A percentile compares a stretch with the other conserved stretches of the same genome.
phyloP scores from a whole-genome alignment of 2,797 vertebrate species.

The Coreius guichenoti region DNA sequence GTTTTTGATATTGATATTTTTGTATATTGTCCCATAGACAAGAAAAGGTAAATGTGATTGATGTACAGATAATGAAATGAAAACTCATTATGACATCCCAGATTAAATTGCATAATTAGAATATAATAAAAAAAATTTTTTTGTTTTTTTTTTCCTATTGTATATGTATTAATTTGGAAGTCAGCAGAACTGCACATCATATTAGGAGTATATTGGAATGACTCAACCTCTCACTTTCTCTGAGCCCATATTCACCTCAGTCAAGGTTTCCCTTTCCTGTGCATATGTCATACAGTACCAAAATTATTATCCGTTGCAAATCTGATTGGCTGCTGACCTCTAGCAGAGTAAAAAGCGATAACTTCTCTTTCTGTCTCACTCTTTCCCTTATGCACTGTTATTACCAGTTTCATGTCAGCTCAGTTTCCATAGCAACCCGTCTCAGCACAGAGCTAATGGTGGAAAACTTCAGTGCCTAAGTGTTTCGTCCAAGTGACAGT shows the following conservation, averaged over 20 bases:
- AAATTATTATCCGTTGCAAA: conserved; percentile 19
- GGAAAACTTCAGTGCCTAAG: conserved; percentile 58
- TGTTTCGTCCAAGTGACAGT: conserved; percentile 60
- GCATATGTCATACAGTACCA: not conserved
- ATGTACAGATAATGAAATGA: no score
- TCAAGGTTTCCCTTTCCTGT: not conserved
- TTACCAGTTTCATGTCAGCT: conserved; percentile 76
- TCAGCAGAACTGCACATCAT: not conserved
- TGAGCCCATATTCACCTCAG: not conserved
- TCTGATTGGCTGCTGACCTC: conserved; percentile 43
- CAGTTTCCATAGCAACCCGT: conserved; percentile 81
- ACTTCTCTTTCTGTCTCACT: conserved; percentile 37
- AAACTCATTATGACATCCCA: no score
- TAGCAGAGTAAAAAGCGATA: conserved; percentile 13
- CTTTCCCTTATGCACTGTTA: conserved; percentile 61
- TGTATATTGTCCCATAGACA: no score
- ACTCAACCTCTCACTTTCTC: not conserved
- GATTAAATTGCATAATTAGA: no score
- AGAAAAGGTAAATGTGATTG: no score
- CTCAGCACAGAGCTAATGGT: conserved; percentile 65
- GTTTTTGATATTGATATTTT: no score
- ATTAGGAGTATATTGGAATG: not conserved
- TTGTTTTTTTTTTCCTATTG: not conserved
- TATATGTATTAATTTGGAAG: not conserved
- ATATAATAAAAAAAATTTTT: no score